Base-by-base conservation (phyloP, 2,888 invertebrate species). In the Drosophila lacicola region DNA sequence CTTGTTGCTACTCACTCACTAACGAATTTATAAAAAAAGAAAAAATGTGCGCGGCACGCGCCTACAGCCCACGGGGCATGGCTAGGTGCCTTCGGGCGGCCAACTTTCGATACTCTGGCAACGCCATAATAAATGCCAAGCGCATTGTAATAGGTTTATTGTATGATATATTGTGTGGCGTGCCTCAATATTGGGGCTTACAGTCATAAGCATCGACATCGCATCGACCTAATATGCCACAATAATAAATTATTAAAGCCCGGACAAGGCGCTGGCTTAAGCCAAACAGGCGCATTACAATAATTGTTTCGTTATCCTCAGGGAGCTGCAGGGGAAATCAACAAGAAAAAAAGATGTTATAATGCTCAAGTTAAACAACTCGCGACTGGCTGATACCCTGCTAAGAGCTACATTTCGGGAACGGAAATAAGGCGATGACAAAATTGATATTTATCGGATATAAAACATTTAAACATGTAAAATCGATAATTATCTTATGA, bases 91-190 rank as follows among this genome's bases (percentile, higher is more conserved):
- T 10, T 36, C 10, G n/a, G 54, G 5, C n/a, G 13, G 10, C 13
- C 36, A 47, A 42, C 36, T 34, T 14, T 49, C 44, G 64, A 51
- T 66, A 19, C 56, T 46, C 29, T 17, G 29, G 19, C 45, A 36
- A 29, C 46, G 60, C 44, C 61, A 47, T 25, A 66, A 60, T 61
- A 67, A 78, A 71, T 72, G 64, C 53, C 57, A 65, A 74, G 71
- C 67, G 53, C 54, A 71, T 63, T 71, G 78, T 75, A 75, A 86
- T 83, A 87, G 82, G 71, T 76, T 81, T 89, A 81, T 81, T 87
- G 76, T 76, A 76, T 89, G 84, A 89, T 84, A 89, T 83, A 84
- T 87, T 76, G 66, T 46, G 29, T 56, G 67, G 55, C 53, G 36
- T 61, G 47, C 51, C 36, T 50, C 33, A n/a, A 50, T 45, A 66